phyloP scores from a whole-genome alignment of 2,113 vertebrate genomes.

The Egretta garzetta region DNA sequence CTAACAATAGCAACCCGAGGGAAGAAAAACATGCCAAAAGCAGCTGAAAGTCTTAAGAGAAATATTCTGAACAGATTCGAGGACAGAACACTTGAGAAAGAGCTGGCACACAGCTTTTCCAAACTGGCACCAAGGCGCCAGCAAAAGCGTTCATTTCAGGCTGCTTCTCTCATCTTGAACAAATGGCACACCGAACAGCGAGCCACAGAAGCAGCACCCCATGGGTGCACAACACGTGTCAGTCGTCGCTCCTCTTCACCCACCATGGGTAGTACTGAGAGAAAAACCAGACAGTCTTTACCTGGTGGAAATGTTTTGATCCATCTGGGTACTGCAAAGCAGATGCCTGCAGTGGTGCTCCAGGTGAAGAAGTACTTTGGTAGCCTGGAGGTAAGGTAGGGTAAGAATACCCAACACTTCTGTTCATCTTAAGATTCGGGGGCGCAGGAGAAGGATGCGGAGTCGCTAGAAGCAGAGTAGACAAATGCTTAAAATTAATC shows the following conservation, averaged over 20 bases:
- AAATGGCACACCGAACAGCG: not conserved
- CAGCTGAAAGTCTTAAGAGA: not conserved
- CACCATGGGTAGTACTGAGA: not conserved
- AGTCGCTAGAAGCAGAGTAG: conserved; percentile 70
- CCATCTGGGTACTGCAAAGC: conserved; percentile 82
- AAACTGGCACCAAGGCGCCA: not conserved
- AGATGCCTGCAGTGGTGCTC: conserved; percentile 72
- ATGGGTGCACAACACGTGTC: not conserved
- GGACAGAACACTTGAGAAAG: not conserved
- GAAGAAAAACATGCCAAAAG: not conserved
- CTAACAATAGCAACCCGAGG: not conserved
- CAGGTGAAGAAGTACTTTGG: conserved; percentile 78
- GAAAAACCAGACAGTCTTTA: conserved; percentile 32
- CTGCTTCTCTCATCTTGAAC: not conserved
- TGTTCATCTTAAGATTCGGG: conserved; percentile 77
- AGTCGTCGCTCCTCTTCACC: not conserved
- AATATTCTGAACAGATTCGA: not conserved
- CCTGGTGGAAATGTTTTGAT: conserved; percentile 87
- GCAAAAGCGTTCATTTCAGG: not conserved
- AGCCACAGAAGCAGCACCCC: not conserved
- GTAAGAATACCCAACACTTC: conserved; percentile 85
- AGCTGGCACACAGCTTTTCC: not conserved
- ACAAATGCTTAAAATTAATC: conserved; percentile 11
- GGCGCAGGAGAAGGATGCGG: conserved; percentile 67
- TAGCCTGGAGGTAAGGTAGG: conserved; percentile 90